Base-by-base conservation (phyloP, 1,140 invertebrate species). In the Scaptomyza pallida region DNA sequence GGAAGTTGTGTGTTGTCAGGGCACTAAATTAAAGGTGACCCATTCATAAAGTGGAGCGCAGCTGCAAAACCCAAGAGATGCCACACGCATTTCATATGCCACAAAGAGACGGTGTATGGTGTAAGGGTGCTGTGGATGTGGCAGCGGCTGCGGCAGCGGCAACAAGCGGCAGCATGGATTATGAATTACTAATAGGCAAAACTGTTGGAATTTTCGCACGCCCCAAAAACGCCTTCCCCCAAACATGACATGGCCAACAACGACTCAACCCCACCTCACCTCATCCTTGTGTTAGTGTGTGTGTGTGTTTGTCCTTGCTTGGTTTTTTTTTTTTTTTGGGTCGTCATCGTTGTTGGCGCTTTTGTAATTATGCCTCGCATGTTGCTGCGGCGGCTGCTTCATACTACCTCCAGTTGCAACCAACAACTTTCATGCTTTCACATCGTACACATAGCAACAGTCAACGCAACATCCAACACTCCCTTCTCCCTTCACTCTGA, bases 141-240 rank as follows among this genome's bases (percentile, higher is more conserved):
- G 5, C 19, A 4, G 10, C 10, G n/a, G n/a, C n/a, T n/a, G n/a
- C 3, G 19, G 2, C 19, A 6, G 52, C 10, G 17, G 19, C 16
- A 15, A 17, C 21, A 13, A 19, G 61, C 17, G 43, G 33, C 41
- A 57, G 47, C 61, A 43, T 74, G 62, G 80, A 83, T 85, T 85
- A 86, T 85, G 80, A 85, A 85, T 85, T 85, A 86, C 69, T 85
- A 85, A 85, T 85, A 64, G 76, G 69, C 76, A 71, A 62, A 73
- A 71, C 68, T 86, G 80, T 52, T 67, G 76, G 72, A 85, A 85
- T 85, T 83, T 85, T 85, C 76, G 76, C 81, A 85, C 80, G 78
- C 70, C 59, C 59, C 52, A 56, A n/a, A 54, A n/a, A 54, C 21
- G 48, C 17, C n/a, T n/a, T n/a, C 8, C 26, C 26, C 5, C 37